Conservation (phyloP, 2,888 invertebrate species). For the Deladenus siricidicola region DNA sequence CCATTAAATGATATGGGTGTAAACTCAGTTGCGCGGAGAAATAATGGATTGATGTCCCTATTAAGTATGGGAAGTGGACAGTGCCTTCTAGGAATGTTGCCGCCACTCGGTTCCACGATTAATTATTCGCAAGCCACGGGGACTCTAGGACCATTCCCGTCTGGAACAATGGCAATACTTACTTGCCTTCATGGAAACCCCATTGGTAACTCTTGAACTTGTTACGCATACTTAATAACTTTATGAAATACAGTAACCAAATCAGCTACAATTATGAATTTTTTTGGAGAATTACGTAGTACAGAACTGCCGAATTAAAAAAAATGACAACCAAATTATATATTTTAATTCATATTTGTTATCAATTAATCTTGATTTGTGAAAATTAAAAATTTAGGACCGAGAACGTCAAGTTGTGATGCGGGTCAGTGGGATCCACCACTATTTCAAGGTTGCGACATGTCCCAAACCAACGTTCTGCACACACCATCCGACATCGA, state of each 20-base stretch:
- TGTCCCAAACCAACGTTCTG: background rate
- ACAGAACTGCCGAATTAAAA: background rate
- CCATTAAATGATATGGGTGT: background rate
- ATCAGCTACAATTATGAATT: background rate
- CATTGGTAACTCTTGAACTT: background rate
- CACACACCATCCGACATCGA: background rate
- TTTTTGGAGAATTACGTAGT: no score
- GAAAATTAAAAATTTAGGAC: no score
- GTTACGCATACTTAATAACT: background rate
- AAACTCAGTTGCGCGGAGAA: no score
- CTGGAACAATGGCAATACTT: slow-evolving; percentile 25
- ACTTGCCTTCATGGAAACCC: slow-evolving; percentile 11
- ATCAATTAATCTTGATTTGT: no score
- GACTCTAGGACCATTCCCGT: slow-evolving; percentile 19
- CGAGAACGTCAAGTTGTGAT: background rate
- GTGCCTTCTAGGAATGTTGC: slow-evolving; percentile 4
- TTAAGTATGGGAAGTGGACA: slow-evolving; percentile 1
- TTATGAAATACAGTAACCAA: background rate
- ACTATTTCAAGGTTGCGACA: background rate
- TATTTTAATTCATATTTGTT: background rate
- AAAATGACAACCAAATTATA: background rate
- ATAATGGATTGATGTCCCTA: background rate
- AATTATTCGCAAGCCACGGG: slow-evolving; percentile 9
- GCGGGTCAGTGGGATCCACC: slow-evolving; percentile 8
- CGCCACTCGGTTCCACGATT: slow-evolving; percentile 7